These are phyloP conservation scores for Escarpia spicata DNA, from an alignment of 2,888 invertebrate genomes.

Conservation along the genomic window DNA sequence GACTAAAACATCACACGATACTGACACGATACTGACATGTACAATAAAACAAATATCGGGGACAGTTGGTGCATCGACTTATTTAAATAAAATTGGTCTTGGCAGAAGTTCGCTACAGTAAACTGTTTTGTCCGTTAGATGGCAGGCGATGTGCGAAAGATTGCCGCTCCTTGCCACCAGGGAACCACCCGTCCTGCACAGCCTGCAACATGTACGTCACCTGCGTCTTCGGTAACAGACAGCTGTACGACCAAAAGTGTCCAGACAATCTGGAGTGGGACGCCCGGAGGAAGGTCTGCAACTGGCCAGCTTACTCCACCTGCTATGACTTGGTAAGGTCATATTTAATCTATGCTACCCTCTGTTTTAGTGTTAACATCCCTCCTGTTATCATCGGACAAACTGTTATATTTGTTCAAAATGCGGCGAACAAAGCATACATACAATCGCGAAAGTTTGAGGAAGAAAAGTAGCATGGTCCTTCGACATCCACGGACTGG, in stretches of 20 bases:
- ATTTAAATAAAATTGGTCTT: no score
- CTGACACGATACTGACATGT: no score
- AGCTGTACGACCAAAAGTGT: neutral
- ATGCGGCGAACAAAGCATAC: no score
- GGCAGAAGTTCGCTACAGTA: no score
- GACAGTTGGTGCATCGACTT: no score
- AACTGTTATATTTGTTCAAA: no score
- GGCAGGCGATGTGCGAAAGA: neutral
- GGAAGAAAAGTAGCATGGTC: no score
- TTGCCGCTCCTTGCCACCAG: neutral
- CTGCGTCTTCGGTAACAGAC: neutral
- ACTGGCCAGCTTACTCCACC: neutral
- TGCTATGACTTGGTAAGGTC: neutral
- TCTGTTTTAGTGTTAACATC: neutral
- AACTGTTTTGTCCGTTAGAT: neutral
- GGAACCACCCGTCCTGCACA: neutral
- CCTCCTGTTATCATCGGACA: no score
- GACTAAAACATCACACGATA: no score
- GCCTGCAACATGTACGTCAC: neutral
- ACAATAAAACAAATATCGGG: no score
- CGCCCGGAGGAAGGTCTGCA: neutral
- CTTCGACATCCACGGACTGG: no score
- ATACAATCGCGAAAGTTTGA: no score
- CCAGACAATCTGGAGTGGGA: neutral
- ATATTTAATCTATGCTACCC: neutral